Evolutionary conservation across 2,113 vertebrate species (phyloP).

Genomic region (Dinomys branickii): DNA sequence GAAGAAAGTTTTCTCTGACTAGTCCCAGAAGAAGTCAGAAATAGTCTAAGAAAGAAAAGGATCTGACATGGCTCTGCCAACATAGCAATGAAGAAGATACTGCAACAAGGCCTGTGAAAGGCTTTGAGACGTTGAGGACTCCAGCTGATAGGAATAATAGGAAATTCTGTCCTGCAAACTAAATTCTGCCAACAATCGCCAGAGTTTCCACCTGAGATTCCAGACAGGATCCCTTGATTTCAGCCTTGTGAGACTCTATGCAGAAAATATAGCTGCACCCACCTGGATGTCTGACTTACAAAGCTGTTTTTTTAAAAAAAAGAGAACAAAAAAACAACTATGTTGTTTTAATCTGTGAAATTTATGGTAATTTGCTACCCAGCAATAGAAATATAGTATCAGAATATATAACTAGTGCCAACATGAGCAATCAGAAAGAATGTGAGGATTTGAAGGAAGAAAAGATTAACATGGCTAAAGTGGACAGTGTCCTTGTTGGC

Average conservation of each 20-base stretch:
- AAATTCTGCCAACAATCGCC: neutral
- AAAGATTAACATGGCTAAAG: neutral
- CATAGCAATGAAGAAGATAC: neutral
- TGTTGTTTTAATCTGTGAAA: neutral
- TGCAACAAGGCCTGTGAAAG: neutral
- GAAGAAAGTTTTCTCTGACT: neutral
- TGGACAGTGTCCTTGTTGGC: neutral
- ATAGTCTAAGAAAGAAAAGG: neutral
- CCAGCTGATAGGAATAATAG: neutral
- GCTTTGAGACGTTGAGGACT: neutral
- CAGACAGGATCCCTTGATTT: neutral
- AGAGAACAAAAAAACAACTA: neutral
- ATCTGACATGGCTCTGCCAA: neutral
- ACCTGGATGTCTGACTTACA: neutral
- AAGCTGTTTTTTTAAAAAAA: neutral
- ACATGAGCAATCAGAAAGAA: neutral
- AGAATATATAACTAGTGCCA: neutral
- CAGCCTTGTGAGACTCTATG: neutral
- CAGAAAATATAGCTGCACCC: neutral
- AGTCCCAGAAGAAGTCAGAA: neutral
- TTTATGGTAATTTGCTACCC: neutral
- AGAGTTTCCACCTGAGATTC: neutral
- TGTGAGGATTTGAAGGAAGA: neutral
- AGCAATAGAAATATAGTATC: neutral
- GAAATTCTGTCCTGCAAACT: neutral